These are phyloP conservation scores for Torymus aiolomorphi DNA, from an alignment of 2,888 invertebrate species.

Conservation along the genomic window DNA sequence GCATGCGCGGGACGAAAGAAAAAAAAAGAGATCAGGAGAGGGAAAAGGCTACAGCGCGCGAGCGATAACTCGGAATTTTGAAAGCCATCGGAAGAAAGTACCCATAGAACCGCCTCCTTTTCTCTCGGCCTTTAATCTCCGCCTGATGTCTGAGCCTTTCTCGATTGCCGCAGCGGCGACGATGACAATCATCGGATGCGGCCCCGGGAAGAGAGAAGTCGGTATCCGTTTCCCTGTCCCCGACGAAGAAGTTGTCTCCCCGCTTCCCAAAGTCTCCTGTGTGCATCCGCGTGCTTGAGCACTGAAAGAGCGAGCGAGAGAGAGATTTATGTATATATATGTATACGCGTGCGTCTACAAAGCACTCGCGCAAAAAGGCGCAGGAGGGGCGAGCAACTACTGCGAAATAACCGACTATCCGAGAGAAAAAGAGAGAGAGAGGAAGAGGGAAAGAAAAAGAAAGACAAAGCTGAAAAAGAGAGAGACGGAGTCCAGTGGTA, in stretches of 20 bases:
- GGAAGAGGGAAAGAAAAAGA: conserved; percentile 20
- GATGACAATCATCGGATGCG: no score
- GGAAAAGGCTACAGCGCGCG: not conserved
- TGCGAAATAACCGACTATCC: conserved; percentile 73
- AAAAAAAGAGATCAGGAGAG: not conserved
- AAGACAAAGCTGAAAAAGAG: conserved; percentile 6
- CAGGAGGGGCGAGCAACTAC: conserved; percentile 64
- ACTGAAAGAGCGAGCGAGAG: no score
- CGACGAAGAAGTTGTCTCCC: conserved; percentile 27
- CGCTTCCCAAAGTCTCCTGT: conserved; percentile 9
- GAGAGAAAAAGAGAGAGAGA: conserved; percentile 31
- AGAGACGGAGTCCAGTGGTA: conserved; percentile 66
- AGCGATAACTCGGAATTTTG: conserved; percentile 42
- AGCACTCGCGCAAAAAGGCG: conserved; percentile 11
- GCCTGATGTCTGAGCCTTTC: not conserved
- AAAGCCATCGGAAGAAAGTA: conserved; percentile 39
- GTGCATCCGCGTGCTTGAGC: no score
- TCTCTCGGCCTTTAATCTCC: conserved; percentile 12
- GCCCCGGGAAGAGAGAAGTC: no score
- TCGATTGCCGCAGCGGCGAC: not conserved
- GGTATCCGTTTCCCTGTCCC: not conserved
- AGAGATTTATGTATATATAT: not conserved
- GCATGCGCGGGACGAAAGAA: not conserved
- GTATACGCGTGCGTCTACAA: conserved; percentile 20
- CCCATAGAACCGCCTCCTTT: conserved; percentile 11